phyloP scores from a whole-genome alignment of 2,797 vertebrate genomes.

The Denticeps clupeoides region DNA sequence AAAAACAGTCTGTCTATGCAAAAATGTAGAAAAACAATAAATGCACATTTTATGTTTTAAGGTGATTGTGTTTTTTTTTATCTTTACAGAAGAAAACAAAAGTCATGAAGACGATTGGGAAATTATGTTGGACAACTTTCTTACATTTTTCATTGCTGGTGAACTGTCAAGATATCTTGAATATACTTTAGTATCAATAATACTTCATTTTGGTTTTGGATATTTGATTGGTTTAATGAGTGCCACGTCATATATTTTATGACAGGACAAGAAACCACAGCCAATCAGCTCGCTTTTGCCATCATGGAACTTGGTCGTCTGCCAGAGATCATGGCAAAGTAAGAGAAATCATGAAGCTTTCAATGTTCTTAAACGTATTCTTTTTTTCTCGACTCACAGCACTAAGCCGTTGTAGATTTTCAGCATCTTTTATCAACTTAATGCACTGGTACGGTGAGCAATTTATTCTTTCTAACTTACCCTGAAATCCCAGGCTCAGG shows the following conservation, averaged over 20 bases:
- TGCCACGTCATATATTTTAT: neutral
- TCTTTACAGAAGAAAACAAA: slow-evolving; percentile 55
- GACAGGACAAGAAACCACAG: slow-evolving; percentile 82
- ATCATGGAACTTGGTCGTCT: slow-evolving; percentile 73
- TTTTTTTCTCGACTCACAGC: too few species aligned
- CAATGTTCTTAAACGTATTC: neutral
- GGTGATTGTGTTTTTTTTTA: neutral
- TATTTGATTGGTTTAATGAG: neutral
- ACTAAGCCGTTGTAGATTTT: neutral
- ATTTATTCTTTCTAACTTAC: neutral
- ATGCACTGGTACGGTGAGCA: neutral
- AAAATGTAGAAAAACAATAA: neutral
- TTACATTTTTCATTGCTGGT: slow-evolving; percentile 88
- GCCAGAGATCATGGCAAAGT: slow-evolving; percentile 75
- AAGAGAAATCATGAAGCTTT: slow-evolving; percentile 7
- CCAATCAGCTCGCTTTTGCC: slow-evolving; percentile 76
- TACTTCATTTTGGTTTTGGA: neutral
- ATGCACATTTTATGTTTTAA: too few species aligned
- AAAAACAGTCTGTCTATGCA: too few species aligned
- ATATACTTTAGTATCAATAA: slow-evolving; percentile 10
- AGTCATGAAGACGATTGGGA: slow-evolving; percentile 62
- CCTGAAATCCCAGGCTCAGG: slow-evolving; percentile 49
- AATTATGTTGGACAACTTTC: slow-evolving; percentile 78
- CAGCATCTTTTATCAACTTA: too few species aligned
- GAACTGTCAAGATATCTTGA: slow-evolving; percentile 18